Base-by-base conservation (phyloP, 2,113 vertebrate species). In the Chaetodon auriga region DNA sequence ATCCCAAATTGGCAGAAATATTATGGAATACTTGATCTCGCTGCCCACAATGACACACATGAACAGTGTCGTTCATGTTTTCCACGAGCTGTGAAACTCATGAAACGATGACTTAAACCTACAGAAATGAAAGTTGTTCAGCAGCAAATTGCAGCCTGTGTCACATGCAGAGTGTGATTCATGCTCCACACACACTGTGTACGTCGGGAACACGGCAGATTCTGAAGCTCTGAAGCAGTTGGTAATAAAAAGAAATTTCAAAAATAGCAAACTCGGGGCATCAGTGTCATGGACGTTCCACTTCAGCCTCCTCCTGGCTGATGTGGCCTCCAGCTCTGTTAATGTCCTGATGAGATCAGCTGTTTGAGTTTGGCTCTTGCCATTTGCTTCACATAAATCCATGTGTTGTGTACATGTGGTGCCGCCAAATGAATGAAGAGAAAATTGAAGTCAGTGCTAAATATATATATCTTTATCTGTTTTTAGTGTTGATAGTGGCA, bases 331-430 rank as follows among this genome's bases (percentile, higher is more conserved):
- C 64, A 75, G n/a, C 65, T 75, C 14, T 64, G 57, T 15, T 55
- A 13, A 69, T 64, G 25, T 77, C 25, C 14, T n/a, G 11, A 63
- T 48, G 68, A 74, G 38, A 64, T 41, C 6, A 13, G 48, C 41
- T 36, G 43, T 1, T 55, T 72, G 38, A 45, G 10, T 30, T 72
- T 18, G 30, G 45, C 49, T 72, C 3, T 63, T 57, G 48, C 49
- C 60, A 72, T 73, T 64, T 54, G 7, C 19, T 65, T 73, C 68
- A 65, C 60, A 10, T 55, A 62, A 12, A 43, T 48, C n/a, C 60
- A 60, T 51, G 35, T 49, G 60, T 10, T 51, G 53, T 12, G 16
- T 45, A 6, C 55, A 35, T 8, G 25, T 35, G 46, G 46, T 46
- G 36, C 35, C 30, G 21, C 43, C 13, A 68, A 46, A 53, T n/a